Conservation (phyloP, 1,140 invertebrate genomes). For the Macrotrachela quadricornifera region DNA sequence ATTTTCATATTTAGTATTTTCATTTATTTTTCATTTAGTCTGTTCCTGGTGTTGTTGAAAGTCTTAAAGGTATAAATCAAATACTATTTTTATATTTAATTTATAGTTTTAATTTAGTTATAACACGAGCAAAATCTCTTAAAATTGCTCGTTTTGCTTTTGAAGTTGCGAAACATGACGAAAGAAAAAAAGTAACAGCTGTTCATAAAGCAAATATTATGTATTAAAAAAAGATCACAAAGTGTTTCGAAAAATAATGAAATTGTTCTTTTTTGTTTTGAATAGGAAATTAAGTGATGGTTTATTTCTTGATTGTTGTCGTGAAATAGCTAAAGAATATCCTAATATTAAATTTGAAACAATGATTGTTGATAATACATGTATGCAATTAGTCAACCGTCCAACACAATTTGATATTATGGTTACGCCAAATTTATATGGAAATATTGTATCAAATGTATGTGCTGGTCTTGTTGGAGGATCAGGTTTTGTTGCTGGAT, state of each 20-base stretch:
- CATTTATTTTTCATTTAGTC: constrained; percentile 82
- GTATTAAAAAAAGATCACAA: too few relatives aligned
- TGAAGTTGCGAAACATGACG: constrained; percentile 85
- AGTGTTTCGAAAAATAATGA: too few relatives aligned
- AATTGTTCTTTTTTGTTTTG: not conserved
- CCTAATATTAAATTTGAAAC: constrained; percentile 78
- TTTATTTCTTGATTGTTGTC: constrained; percentile 65
- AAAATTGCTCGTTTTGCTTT: constrained; percentile 97
- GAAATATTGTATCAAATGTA: constrained; percentile 90
- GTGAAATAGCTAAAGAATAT: constrained; percentile 55
- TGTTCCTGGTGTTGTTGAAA: constrained; percentile 75
- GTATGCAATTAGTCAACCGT: constrained; percentile 86
- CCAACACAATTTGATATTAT: constrained; percentile 95
- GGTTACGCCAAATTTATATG: constrained; percentile 93
- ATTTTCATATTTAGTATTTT: constrained; percentile 54
- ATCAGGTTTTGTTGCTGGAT: constrained; percentile 5
- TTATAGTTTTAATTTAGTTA: constrained; percentile 16
- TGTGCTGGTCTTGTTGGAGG: constrained; percentile 51
- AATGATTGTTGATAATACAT: constrained; percentile 96
- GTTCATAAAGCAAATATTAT: constrained; percentile 99
- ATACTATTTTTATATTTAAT: too few relatives aligned
- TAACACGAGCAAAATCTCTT: constrained; percentile 68
- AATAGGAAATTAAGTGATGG: constrained; percentile 76
- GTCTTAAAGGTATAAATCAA: constrained; percentile 44
- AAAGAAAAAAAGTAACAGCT: constrained; percentile 46